Percentiles rank a stretch among this genome's conserved stretches.
These are phyloP conservation scores for Nothocercus julius DNA, from an alignment of 2,113 vertebrate genomes.

Conservation along the genomic window DNA sequence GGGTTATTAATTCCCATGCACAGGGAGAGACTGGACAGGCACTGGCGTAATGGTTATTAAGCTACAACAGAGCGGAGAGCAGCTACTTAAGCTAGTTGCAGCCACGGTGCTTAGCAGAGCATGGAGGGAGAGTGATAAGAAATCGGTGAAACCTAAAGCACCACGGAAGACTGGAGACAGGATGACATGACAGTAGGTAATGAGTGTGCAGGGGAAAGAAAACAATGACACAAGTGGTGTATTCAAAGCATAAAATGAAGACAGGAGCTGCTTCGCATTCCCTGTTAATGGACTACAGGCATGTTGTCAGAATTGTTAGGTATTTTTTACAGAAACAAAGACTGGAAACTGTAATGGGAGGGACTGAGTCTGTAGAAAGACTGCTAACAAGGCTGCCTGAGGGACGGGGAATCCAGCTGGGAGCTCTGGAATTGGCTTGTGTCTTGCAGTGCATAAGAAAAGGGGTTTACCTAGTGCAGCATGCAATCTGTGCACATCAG, in stretches of 20 bases:
- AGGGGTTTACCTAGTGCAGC: neutral
- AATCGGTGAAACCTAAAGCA: slow-evolving; percentile 16
- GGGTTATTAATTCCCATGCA: neutral
- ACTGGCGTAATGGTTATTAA: neutral
- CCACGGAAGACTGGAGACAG: neutral
- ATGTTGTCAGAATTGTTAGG: neutral
- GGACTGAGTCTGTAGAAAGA: neutral
- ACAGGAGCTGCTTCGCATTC: neutral
- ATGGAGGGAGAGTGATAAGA: neutral
- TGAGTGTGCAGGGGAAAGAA: slow-evolving; percentile 19
- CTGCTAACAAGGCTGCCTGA: neutral
- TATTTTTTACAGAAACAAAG: neutral
- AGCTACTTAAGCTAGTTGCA: neutral
- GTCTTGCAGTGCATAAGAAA: accelerated
- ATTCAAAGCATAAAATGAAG: slow-evolving; percentile 36
- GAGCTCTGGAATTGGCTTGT: neutral
- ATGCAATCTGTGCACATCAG: accelerated
- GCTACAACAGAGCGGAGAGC: neutral
- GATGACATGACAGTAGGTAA: slow-evolving; percentile 33
- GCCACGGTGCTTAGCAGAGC: neutral
- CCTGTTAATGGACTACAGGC: neutral
- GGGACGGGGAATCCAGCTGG: neutral
- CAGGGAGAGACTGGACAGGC: neutral
- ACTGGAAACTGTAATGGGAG: neutral
- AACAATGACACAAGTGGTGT: neutral